These are phyloP conservation scores for Ephialtes manifestator DNA, from an alignment of 2,888 invertebrate genomes.

Conservation along the genomic window DNA sequence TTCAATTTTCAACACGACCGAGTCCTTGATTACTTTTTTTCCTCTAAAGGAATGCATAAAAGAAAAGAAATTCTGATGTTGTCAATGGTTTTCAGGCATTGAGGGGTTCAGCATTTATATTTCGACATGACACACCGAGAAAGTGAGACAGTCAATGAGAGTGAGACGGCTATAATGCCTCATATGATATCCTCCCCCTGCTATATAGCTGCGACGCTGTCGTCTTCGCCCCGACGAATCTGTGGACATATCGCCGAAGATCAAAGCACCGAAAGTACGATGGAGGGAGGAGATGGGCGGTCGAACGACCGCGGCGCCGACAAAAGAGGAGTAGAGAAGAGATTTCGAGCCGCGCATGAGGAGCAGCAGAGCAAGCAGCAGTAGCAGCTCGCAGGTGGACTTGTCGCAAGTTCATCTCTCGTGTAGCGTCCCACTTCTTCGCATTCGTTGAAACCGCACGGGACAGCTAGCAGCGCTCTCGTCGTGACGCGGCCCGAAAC, in stretches of 20 bases:
- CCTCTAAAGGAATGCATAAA: neutral
- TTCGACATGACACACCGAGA: neutral
- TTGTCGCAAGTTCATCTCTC: conserved; percentile 70
- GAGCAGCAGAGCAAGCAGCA: conserved; percentile 52
- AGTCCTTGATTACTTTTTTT: neutral
- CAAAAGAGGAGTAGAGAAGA: conserved; percentile 71
- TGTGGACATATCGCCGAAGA: conserved; percentile 71
- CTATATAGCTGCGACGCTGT: conserved; percentile 11
- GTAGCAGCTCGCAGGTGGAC: conserved; percentile 74
- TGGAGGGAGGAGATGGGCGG: conserved; percentile 45
- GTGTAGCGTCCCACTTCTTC: conserved; percentile 56
- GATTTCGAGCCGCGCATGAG: conserved; percentile 62
- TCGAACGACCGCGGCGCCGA: conserved; percentile 69
- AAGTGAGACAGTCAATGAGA: neutral
- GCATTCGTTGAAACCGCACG: conserved; percentile 29
- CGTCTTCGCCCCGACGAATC: conserved; percentile 53
- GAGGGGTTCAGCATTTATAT: neutral
- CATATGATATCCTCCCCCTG: conserved; percentile 22
- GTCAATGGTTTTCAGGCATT: neutral
- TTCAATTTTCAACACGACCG: neutral
- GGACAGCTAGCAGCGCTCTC: conserved; percentile 38
- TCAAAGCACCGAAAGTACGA: conserved; percentile 73
- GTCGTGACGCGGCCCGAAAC: conserved; percentile 32
- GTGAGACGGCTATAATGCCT: neutral
- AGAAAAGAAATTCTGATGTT: neutral